A percentile compares a stretch with the other conserved stretches of the same genome.
Conservation (phyloP, 1,140 invertebrate genomes). For the Oscheius sp. region DNA sequence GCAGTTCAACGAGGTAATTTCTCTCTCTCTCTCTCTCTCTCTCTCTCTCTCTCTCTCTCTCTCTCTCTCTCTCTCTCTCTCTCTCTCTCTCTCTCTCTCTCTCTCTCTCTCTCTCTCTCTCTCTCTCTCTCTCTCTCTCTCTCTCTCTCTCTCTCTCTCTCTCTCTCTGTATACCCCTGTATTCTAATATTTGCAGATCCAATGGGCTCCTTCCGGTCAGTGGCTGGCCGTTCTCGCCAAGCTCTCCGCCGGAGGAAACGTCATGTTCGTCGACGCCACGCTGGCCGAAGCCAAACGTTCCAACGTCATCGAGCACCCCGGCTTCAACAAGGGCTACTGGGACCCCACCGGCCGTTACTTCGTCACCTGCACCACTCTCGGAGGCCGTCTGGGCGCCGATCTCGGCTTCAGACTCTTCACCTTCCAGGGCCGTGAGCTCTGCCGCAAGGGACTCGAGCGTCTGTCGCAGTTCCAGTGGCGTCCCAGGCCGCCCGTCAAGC, state of each 20-base stretch:
- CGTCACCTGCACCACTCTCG: conserved; percentile 86
- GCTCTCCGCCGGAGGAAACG: conserved; percentile 47
- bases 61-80: not conserved
- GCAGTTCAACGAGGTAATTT: conserved; percentile 50
- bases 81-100: not conserved
- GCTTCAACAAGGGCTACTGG: conserved; percentile 73
- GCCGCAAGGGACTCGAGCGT: conserved; percentile 79
- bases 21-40: not conserved
- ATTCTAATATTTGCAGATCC: not conserved
- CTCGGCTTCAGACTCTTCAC: conserved; percentile 95
- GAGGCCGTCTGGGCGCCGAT: conserved; percentile 85
- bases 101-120: not conserved
- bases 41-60: not conserved
- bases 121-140: not conserved
- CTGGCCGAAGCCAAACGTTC: conserved; percentile 51
- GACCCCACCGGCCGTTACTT: conserved; percentile 97
- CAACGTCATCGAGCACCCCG: conserved; percentile 56
- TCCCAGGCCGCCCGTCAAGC: conserved; percentile 81
- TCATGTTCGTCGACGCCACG: conserved; percentile 58
- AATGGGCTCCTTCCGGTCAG: conserved; percentile 39
- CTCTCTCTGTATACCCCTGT: conserved; percentile 71
- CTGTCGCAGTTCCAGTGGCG: conserved; percentile 95
- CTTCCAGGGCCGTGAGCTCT: conserved; percentile 73
- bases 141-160: conserved; percentile 75
- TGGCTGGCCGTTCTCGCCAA: conserved; percentile 57